Evolutionary conservation across 2,888 invertebrate genomes (phyloP).

Genomic region (Agonopterix subpropinquella): DNA sequence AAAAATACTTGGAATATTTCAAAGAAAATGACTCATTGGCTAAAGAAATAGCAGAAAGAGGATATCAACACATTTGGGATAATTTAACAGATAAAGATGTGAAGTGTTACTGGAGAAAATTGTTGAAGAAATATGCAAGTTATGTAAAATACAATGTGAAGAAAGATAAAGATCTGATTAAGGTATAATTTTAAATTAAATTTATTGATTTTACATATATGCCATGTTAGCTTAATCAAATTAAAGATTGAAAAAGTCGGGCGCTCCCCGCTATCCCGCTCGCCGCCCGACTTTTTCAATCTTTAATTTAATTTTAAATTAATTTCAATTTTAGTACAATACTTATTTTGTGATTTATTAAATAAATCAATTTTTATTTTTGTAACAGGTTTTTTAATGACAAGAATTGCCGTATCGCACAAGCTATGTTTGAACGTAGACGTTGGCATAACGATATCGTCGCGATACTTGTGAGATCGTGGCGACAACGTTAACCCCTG

Average conservation of each 20-base stretch:
- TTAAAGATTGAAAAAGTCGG: too few relatives aligned
- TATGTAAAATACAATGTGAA: conserved; percentile 81
- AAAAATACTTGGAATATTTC: conserved; percentile 84
- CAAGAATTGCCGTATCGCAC: too few relatives aligned
- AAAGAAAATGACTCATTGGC: conserved; percentile 83
- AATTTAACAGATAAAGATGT: conserved; percentile 89
- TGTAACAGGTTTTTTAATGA: background rate
- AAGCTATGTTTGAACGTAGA: too few relatives aligned
- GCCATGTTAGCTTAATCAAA: too few relatives aligned
- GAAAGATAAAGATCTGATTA: conserved; percentile 75
- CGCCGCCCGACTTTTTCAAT: too few relatives aligned
- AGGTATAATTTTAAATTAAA: conserved; percentile 35
- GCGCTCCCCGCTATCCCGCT: too few relatives aligned
- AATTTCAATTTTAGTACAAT: too few relatives aligned
- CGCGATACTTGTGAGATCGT: too few relatives aligned
- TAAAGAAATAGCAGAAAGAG: conserved; percentile 86
- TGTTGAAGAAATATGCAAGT: conserved; percentile 84
- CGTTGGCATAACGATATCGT: too few relatives aligned
- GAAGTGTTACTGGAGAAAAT: conserved; percentile 89
- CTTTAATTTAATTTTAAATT: too few relatives aligned
- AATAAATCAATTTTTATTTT: background rate
- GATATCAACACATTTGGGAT: conserved; percentile 88
- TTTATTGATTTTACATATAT: too few relatives aligned
- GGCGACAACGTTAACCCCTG: too few relatives aligned
- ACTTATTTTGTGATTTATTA: background rate